Evolutionary conservation across 2,113 vertebrate genomes (phyloP).

Genomic region (Siniperca chuatsi): DNA sequence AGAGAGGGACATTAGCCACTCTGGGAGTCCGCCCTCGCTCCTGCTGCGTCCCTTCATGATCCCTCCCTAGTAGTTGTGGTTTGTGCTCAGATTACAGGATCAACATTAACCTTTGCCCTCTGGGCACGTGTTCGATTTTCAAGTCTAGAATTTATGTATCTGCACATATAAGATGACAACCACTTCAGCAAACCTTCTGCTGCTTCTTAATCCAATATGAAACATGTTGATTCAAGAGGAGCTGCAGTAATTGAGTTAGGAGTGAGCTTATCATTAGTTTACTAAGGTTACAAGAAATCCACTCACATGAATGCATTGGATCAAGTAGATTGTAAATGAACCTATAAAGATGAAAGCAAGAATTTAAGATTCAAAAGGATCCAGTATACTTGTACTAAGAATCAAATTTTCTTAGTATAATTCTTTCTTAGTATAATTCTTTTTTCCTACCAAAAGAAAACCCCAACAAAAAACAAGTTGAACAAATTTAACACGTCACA

Average conservation of each 20-base stretch:
- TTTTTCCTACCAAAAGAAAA: neutral
- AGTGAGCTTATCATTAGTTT: neutral
- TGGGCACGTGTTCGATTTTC: neutral
- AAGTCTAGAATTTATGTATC: neutral
- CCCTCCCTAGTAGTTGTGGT: constrained; percentile 17
- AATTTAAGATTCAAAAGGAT: neutral
- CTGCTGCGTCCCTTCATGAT: constrained; percentile 8
- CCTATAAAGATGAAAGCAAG: neutral
- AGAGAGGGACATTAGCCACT: constrained; percentile 21
- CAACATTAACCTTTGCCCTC: constrained; percentile 47
- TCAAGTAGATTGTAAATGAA: neutral
- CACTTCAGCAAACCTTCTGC: constrained; percentile 1
- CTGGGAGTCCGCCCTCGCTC: constrained; percentile 15
- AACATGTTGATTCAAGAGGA: neutral
- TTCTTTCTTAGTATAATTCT: neutral
- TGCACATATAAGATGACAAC: constrained; percentile 8
- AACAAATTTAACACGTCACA: too few species aligned
- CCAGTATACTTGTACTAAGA: neutral
- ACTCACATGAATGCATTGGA: neutral
- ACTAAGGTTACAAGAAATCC: neutral
- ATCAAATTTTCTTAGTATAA: neutral
- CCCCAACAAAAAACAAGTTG: neutral
- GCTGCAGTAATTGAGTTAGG: neutral
- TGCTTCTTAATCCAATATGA: neutral
- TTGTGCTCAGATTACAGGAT: constrained; percentile 57